phyloP scores from a whole-genome alignment of 2,113 vertebrate genomes.

The Vanacampus margaritifer region DNA sequence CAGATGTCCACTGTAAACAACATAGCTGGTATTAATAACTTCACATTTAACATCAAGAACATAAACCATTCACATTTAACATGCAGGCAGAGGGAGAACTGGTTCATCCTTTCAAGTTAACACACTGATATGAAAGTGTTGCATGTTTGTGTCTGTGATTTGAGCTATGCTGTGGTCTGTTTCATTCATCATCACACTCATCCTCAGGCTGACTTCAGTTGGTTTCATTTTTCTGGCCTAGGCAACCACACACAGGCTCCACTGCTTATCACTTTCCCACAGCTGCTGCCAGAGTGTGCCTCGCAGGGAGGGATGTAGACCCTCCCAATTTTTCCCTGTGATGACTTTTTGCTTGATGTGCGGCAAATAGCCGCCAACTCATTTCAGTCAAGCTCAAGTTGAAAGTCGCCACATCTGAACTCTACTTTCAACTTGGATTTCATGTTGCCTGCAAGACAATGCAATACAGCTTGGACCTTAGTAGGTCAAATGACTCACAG shows the following conservation, averaged over 20 bases:
- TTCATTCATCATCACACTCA: slow-evolving; percentile 35
- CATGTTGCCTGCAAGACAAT: slow-evolving; percentile 2
- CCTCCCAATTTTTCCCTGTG: slow-evolving; percentile 4
- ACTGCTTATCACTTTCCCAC: slow-evolving; percentile 65
- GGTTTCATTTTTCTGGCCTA: slow-evolving; percentile 26
- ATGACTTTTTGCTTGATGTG: slow-evolving; percentile 29
- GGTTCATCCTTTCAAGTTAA: slow-evolving; percentile 9
- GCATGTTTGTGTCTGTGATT: slow-evolving; percentile 5
- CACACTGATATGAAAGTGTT: slow-evolving; percentile 14
- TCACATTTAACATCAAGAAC: neutral
- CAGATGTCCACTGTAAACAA: slow-evolving; percentile 97
- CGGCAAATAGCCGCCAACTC: slow-evolving; percentile 28
- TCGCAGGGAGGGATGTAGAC: slow-evolving; percentile 18
- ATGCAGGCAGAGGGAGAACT: slow-evolving; percentile 3
- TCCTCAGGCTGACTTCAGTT: slow-evolving; percentile 36
- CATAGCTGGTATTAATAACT: slow-evolving; percentile 62
- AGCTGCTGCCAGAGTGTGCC: slow-evolving; percentile 48
- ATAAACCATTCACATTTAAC: slow-evolving; percentile 11
- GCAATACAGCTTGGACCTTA: neutral
- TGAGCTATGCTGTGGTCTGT: slow-evolving; percentile 1
- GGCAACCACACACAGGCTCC: slow-evolving; percentile 32
- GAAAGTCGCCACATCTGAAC: slow-evolving; percentile 17
- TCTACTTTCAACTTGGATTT: neutral
- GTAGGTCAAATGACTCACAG: neutral
- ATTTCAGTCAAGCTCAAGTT: slow-evolving; percentile 14